Percentiles rank a stretch among this genome's conserved stretches.
phyloP scores from a whole-genome alignment of 2,888 invertebrate species.

The Eumacrocentrus americanus region DNA sequence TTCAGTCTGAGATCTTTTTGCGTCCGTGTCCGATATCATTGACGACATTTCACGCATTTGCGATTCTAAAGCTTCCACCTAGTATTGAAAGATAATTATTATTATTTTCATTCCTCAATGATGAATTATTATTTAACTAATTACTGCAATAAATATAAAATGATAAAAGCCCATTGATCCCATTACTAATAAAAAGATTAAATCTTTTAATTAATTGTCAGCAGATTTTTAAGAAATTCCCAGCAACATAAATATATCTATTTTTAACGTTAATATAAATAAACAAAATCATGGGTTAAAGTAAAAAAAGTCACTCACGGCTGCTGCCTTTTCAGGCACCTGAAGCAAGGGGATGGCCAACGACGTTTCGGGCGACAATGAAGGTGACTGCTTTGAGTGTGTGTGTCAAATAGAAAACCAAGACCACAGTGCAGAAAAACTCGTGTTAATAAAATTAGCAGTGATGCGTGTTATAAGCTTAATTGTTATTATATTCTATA shows the following conservation, averaged over 20 bases:
- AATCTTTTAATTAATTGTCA: no score
- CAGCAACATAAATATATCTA: neutral
- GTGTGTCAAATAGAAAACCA: conserved; percentile 58
- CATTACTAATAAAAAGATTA: no score
- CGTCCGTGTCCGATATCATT: conserved; percentile 68
- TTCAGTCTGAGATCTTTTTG: conserved; percentile 71
- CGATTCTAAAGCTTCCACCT: conserved; percentile 81
- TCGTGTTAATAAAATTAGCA: conserved; percentile 50
- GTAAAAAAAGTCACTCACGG: conserved; percentile 53
- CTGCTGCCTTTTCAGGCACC: conserved; percentile 49
- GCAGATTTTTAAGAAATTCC: neutral
- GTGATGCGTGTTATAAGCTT: conserved; percentile 43
- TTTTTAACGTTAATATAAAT: neutral
- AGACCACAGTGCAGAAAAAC: conserved; percentile 58
- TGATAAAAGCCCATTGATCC: no score
- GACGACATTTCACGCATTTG: conserved; percentile 75
- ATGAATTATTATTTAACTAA: neutral
- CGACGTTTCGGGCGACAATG: conserved; percentile 53
- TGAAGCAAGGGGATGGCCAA: conserved; percentile 50
- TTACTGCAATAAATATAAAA: no score
- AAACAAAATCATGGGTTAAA: conserved; percentile 12
- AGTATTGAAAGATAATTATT: conserved; percentile 9
- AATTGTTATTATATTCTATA: conserved; percentile 14
- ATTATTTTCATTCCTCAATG: neutral
- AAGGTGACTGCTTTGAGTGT: conserved; percentile 47